Conservation (phyloP, 2,888 invertebrate species). For the Conchocele bisecta region DNA sequence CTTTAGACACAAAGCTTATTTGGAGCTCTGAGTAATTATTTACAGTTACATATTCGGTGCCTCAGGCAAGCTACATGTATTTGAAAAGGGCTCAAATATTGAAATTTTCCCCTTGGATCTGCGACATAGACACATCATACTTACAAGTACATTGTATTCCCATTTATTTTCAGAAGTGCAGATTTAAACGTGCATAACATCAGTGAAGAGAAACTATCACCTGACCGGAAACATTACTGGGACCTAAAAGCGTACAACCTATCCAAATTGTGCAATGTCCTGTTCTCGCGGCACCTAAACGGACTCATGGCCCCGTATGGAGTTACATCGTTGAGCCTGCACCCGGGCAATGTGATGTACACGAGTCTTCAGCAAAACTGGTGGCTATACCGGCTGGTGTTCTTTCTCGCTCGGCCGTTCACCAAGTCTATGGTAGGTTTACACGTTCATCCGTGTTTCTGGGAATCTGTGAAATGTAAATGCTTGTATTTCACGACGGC, state of each 20-base stretch:
- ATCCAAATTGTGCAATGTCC: constrained; percentile 92
- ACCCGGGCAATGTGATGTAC: constrained; percentile 90
- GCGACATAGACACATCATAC: neutral
- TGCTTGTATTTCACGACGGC: no score
- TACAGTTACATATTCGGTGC: no score
- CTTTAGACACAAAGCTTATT: no score
- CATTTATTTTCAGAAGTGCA: constrained; percentile 73
- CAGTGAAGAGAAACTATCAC: constrained; percentile 86
- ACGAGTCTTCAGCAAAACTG: constrained; percentile 90
- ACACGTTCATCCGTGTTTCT: no score
- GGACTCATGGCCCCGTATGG: constrained; percentile 59
- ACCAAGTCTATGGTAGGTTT: constrained; percentile 93
- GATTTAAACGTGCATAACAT: constrained; percentile 79
- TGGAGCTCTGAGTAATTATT: no score
- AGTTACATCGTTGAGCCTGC: constrained; percentile 74
- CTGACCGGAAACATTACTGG: constrained; percentile 88
- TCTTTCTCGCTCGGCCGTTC: constrained; percentile 93
- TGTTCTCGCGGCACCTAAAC: constrained; percentile 91
- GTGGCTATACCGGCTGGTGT: constrained; percentile 92
- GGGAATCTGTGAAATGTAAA: no score
- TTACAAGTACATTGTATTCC: neutral
- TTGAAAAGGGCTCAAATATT: no score
- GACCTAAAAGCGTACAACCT: constrained; percentile 95
- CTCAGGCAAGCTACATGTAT: no score
- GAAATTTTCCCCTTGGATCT: no score